Evolutionary conservation across 2,797 vertebrate species (phyloP).

Genomic region (Taenioides sp.): DNA sequence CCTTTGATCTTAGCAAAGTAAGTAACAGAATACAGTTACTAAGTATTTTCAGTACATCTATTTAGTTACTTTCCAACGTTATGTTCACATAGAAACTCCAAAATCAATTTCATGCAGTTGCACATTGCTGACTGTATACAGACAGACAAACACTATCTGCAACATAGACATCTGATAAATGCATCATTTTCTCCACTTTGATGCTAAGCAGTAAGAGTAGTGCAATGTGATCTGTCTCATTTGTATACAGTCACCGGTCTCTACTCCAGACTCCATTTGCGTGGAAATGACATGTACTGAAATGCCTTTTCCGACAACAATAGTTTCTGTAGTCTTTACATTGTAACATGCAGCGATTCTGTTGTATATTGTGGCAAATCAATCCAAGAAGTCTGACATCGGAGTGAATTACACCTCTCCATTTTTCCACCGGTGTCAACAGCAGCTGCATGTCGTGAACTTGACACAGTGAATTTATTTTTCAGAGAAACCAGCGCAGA

Average conservation of each 20-base stretch:
- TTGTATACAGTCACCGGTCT: conserved; percentile 2
- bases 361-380: conserved; percentile 23
- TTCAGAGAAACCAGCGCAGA: conserved; percentile 12
- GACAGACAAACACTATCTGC: background rate
- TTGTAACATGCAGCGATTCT: conserved; percentile 52
- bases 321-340: conserved; percentile 23
- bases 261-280: background rate
- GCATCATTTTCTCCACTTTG: background rate
- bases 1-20: too few relatives aligned
- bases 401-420: conserved; percentile 46
- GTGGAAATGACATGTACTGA: conserved; percentile 3
- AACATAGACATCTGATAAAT: too few relatives aligned
- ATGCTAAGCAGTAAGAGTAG: background rate
- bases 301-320: conserved; percentile 10
- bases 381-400: conserved; percentile 36
- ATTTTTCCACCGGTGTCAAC: conserved; percentile 52
- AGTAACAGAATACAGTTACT: too few relatives aligned
- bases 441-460: conserved; percentile 45
- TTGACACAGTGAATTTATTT: conserved; percentile 37
- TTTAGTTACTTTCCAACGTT: background rate
- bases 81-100: background rate
- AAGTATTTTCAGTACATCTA: too few relatives aligned
- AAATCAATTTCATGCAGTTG: background rate
- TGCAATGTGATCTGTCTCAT: background rate
- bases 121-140: background rate